Evolutionary conservation across 2,113 vertebrate species (phyloP).

Genomic region (Paramisgurnus dabryanus): DNA sequence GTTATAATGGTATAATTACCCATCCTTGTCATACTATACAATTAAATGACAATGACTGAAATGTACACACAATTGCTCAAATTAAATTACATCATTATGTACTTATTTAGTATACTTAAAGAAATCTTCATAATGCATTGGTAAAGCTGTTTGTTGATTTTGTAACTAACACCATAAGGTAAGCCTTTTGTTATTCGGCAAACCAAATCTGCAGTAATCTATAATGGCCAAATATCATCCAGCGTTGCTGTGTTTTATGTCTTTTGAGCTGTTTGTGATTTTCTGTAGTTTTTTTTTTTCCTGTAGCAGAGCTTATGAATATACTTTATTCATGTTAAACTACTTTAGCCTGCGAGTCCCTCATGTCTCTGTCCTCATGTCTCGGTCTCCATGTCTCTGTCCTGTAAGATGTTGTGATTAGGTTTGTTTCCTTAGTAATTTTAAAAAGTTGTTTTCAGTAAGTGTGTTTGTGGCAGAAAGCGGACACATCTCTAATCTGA

Average conservation of each 20-base stretch:
- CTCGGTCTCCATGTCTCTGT: neutral
- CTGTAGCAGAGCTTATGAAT: neutral
- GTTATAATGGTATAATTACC: no score
- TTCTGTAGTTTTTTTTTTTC: neutral
- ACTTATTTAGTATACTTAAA: no score
- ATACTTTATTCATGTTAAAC: constrained; percentile 2
- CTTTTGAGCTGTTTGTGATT: neutral
- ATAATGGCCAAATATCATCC: neutral
- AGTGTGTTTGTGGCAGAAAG: neutral
- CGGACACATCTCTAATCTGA: constrained; percentile 42
- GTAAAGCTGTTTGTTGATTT: no score
- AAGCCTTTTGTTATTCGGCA: no score
- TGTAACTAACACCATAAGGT: no score
- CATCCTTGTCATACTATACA: no score
- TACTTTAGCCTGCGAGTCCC: neutral
- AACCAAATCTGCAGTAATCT: no score
- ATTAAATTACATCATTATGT: no score
- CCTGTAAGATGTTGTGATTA: neutral
- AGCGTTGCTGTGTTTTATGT: neutral
- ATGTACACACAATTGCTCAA: no score
- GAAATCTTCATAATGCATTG: no score
- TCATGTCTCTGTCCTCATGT: constrained; percentile 6
- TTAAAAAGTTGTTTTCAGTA: constrained; percentile 13
- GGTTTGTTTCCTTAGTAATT: constrained; percentile 20
- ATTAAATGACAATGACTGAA: no score